These are phyloP conservation scores for Arctopsyche grandis DNA, from an alignment of 1,140 invertebrate genomes.

Conservation along the genomic window DNA sequence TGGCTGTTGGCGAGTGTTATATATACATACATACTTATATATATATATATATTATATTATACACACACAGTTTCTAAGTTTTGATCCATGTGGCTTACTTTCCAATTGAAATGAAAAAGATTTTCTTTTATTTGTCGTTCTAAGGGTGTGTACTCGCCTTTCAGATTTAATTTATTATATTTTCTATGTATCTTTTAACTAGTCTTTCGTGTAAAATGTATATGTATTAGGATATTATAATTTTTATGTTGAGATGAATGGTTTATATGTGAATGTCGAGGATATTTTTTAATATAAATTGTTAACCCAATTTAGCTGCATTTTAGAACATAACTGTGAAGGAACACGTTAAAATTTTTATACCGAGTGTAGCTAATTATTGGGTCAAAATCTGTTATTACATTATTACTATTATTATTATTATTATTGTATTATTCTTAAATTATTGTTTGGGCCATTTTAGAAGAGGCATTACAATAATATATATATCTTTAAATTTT, in stretches of 20 bases:
- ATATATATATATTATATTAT: neutral
- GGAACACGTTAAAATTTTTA: constrained; percentile 5
- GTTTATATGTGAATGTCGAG: constrained; percentile 31
- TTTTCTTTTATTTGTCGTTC: neutral
- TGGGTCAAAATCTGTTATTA: constrained; percentile 19
- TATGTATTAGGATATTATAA: constrained; percentile 44
- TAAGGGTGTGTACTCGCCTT: neutral
- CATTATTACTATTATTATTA: constrained; percentile 23
- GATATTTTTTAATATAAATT: constrained; percentile 34
- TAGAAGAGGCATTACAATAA: constrained; percentile 22
- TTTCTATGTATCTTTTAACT: constrained; percentile 50
- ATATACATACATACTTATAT: neutral
- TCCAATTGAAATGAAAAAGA: constrained; percentile 1
- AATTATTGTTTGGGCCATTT: constrained; percentile 25
- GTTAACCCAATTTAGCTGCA: constrained; percentile 23
- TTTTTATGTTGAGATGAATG: constrained; percentile 41
- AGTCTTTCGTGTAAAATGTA: constrained; percentile 50
- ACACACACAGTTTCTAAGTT: neutral
- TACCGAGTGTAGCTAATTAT: neutral
- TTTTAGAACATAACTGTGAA: neutral
- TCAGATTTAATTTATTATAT: constrained; percentile 41
- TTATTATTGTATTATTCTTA: constrained; percentile 27
- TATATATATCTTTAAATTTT: constrained; percentile 9
- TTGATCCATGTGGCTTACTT: constrained; percentile 27
- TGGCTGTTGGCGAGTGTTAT: constrained; percentile 1